Evolutionary conservation across 2,888 invertebrate genomes (phyloP).

Genomic region (Flexamia atlantica): DNA sequence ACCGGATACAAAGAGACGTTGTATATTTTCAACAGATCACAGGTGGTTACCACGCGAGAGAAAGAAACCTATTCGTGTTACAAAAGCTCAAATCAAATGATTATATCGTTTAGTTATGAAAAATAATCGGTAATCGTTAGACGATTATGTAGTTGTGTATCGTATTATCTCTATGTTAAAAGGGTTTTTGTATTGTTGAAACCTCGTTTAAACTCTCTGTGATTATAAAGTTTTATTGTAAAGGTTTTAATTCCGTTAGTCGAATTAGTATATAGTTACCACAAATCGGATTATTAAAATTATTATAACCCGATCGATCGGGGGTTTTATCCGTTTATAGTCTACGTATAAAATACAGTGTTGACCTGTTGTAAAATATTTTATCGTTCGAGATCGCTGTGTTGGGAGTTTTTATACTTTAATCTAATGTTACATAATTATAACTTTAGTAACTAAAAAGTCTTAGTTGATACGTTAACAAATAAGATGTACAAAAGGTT

Average conservation of each 20-base stretch:
- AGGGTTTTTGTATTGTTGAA: conserved; percentile 1
- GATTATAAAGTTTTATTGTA: conserved; percentile 42
- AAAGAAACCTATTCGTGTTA: conserved; percentile 17
- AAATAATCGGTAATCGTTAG: conserved; percentile 25
- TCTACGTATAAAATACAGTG: conserved; percentile 39
- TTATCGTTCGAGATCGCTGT: conserved; percentile 45
- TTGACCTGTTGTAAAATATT: conserved; percentile 45
- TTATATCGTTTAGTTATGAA: neutral
- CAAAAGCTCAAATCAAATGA: conserved; percentile 44
- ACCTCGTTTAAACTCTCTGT: conserved; percentile 29
- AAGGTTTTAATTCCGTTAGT: conserved; percentile 9
- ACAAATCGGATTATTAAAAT: conserved; percentile 5
- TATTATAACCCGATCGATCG: conserved; percentile 1
- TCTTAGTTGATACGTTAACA: conserved; percentile 38
- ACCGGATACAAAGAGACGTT: conserved; percentile 15
- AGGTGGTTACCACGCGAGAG: neutral
- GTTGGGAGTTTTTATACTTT: conserved; percentile 42
- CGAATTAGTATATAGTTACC: conserved; percentile 27
- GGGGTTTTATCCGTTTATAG: conserved; percentile 10
- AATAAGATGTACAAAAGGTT: conserved; percentile 45
- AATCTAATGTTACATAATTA: conserved; percentile 38
- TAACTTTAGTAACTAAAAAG: conserved; percentile 41
- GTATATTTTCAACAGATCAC: conserved; percentile 21
- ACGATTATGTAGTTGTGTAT: conserved; percentile 23
- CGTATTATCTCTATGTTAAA: neutral